phyloP scores from a whole-genome alignment of 2,113 vertebrate species.

The Chrysemys picta region DNA sequence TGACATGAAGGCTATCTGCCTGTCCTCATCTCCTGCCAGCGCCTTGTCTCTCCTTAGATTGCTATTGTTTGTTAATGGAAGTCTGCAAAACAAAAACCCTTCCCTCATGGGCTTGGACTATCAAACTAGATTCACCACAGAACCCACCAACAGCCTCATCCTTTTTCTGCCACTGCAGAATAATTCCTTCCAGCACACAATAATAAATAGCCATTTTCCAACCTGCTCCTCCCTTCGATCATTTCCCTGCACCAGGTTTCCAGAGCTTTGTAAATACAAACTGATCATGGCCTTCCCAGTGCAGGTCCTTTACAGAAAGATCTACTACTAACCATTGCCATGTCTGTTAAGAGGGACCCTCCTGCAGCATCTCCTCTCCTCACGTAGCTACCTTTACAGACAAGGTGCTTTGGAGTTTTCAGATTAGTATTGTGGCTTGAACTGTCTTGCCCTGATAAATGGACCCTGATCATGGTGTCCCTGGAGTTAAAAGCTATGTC shows the following conservation, averaged over 20 bases:
- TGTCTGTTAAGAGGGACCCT: neutral
- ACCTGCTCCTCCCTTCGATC: neutral
- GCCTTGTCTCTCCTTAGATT: neutral
- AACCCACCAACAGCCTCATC: neutral
- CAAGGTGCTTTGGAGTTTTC: neutral
- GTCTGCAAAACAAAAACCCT: neutral
- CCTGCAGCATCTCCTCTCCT: neutral
- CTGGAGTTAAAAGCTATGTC: neutral
- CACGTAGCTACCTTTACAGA: accelerated
- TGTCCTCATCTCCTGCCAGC: neutral
- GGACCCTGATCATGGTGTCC: neutral
- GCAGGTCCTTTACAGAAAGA: neutral
- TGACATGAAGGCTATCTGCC: neutral
- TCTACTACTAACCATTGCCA: neutral
- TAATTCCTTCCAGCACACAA: neutral
- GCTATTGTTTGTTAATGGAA: neutral
- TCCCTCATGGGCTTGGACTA: neutral
- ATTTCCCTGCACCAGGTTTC: neutral
- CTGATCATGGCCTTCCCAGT: accelerated
- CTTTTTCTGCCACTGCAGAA: neutral
- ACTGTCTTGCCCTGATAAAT: neutral
- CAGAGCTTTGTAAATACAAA: constrained; percentile 3
- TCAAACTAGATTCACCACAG: neutral
- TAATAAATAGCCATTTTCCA: neutral
- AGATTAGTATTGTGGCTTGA: neutral